These are phyloP conservation scores for Penaeus monodon DNA, from an alignment of 2,888 invertebrate species.

Conservation along the genomic window DNA sequence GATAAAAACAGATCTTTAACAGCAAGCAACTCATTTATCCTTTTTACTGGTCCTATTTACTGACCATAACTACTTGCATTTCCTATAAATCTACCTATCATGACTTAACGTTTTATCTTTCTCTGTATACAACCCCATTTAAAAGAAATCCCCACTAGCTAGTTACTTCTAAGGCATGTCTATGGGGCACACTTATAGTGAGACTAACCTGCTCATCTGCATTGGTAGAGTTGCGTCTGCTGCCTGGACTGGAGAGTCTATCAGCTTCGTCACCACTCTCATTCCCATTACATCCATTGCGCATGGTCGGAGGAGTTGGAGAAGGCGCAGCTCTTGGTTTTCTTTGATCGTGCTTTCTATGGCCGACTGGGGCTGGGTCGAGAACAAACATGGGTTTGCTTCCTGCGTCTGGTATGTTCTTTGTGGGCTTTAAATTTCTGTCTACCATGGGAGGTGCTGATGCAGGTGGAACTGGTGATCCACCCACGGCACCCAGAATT, in stretches of 20 bases:
- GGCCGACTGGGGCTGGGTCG: constrained; percentile 59
- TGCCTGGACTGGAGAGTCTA: constrained; percentile 45
- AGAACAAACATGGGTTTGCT: constrained; percentile 45
- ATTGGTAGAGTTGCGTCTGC: constrained; percentile 57
- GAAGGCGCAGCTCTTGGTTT: constrained; percentile 60
- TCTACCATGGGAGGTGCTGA: constrained; percentile 63
- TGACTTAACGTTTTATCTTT: too few species aligned
- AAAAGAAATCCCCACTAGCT: too few species aligned
- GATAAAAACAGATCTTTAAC: too few species aligned
- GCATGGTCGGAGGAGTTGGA: constrained; percentile 52
- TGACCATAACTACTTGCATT: too few species aligned
- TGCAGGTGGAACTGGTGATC: constrained; percentile 48
- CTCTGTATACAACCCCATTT: too few species aligned
- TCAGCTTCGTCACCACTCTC: constrained; percentile 56
- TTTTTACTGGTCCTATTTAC: too few species aligned
- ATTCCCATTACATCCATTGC: constrained; percentile 41
- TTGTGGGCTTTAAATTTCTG: constrained; percentile 62
- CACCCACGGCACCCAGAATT: constrained; percentile 42
- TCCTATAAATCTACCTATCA: too few species aligned
- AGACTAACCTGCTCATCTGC: constrained; percentile 60
- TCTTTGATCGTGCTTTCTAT: constrained; percentile 41
- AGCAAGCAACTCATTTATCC: too few species aligned
- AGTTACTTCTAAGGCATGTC: too few species aligned
- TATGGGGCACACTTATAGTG: neutral
- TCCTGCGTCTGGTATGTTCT: constrained; percentile 32